These are phyloP conservation scores for Euclidia mi DNA, from an alignment of 2,888 invertebrate genomes.

Conservation along the genomic window DNA sequence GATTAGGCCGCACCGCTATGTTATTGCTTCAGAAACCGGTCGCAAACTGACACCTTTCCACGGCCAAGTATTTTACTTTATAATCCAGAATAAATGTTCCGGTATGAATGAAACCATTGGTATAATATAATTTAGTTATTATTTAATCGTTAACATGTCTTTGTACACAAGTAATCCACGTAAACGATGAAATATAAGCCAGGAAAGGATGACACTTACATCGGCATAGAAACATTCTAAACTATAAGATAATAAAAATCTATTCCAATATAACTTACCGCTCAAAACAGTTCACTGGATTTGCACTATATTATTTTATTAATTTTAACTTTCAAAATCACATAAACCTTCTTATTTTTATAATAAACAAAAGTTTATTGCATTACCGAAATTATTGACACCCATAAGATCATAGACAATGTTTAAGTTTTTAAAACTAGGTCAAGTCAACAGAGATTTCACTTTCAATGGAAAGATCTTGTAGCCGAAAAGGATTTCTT, in stretches of 20 bases:
- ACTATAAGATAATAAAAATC: slow-evolving; percentile 2
- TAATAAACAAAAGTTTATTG: slow-evolving; percentile 50
- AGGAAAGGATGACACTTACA: slow-evolving; percentile 32
- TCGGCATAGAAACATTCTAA: slow-evolving; percentile 23
- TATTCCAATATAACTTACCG: slow-evolving; percentile 33
- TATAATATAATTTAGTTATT: not conserved
- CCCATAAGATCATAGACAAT: slow-evolving; percentile 67
- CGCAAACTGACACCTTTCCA: slow-evolving; percentile 45
- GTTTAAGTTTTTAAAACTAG: slow-evolving; percentile 45
- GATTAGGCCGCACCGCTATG: slow-evolving; percentile 56
- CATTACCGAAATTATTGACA: slow-evolving; percentile 71
- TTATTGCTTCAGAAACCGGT: slow-evolving; percentile 65
- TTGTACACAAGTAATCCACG: slow-evolving; percentile 19
- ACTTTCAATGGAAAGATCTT: slow-evolving; percentile 13
- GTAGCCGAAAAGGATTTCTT: not conserved
- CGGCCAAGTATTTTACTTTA: slow-evolving; percentile 13
- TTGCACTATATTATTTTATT: slow-evolving; percentile 25
- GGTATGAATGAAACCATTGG: not conserved
- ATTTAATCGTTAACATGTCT: slow-evolving; percentile 7
- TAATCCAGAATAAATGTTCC: slow-evolving; percentile 2
- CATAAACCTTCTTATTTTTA: slow-evolving; percentile 31
- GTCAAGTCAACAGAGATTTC: slow-evolving; percentile 25
- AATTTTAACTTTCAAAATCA: slow-evolving; percentile 31
- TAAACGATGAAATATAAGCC: slow-evolving; percentile 34
- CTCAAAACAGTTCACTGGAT: slow-evolving; percentile 23